Percentiles rank a stretch among this genome's conserved stretches.
Conservation (phyloP, 37 sponge, comb jelly and placozoan species). For the Geodia barretti region DNA sequence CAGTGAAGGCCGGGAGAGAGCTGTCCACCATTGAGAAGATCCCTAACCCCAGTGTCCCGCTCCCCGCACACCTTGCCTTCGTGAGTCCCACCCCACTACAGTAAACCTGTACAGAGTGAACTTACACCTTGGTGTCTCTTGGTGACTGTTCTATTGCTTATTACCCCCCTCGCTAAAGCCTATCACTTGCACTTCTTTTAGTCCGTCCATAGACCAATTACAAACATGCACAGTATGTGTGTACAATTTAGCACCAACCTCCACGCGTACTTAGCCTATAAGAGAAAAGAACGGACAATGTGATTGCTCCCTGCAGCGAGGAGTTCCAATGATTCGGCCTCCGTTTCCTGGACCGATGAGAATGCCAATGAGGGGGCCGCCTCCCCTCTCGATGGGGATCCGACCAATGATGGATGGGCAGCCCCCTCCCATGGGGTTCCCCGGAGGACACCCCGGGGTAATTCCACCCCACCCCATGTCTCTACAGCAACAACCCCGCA, state of each 20-base stretch:
- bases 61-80: conserved; percentile 18
- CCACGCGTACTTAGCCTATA: too few species aligned
- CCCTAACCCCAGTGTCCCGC: conserved; percentile 21
- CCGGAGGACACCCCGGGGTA: not conserved
- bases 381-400: not conserved
- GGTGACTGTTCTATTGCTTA: too few species aligned
- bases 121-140: too few species aligned
- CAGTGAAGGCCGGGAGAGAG: conserved; percentile 33
- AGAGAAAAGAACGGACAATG: too few species aligned
- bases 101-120: too few species aligned
- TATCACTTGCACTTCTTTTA: too few species aligned
- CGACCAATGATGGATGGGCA: too few species aligned
- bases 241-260: too few species aligned
- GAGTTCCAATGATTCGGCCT: conserved; percentile 1
- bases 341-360: not conserved
- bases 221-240: too few species aligned
- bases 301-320: not conserved
- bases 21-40: conserved; percentile 5
- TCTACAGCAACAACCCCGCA: not conserved
- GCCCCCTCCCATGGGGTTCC: not conserved
- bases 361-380: not conserved
- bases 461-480: not conserved
- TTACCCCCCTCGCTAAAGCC: too few species aligned
- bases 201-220: too few species aligned
- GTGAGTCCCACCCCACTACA: too few species aligned